A percentile compares a stretch with the other conserved stretches of the same genome.
These are phyloP conservation scores for Psix sp. DNA, from an alignment of 1,140 invertebrate genomes.

Conservation along the genomic window DNA sequence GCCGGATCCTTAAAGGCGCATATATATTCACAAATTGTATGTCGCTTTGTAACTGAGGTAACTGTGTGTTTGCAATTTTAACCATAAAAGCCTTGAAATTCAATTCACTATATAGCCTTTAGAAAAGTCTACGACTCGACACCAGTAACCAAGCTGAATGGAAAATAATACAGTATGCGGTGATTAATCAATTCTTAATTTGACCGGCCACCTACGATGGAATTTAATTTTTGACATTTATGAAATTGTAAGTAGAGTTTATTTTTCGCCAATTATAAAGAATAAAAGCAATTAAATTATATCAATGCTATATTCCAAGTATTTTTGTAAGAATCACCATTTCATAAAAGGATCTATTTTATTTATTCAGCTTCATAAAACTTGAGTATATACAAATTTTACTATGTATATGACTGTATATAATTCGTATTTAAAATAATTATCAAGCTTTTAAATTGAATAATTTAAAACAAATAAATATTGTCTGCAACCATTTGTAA, in stretches of 20 bases:
- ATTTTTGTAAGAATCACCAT: too few species aligned
- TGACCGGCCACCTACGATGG: conserved; percentile 70
- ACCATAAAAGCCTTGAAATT: conserved; percentile 68
- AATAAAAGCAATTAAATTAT: too few species aligned
- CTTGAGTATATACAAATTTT: too few species aligned
- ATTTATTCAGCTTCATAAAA: too few species aligned
- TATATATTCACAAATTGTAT: conserved; percentile 61
- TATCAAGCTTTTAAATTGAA: too few species aligned
- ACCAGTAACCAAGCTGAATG: conserved; percentile 67
- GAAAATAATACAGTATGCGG: conserved; percentile 75
- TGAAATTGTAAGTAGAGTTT: conserved; percentile 3
- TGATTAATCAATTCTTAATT: conserved; percentile 74
- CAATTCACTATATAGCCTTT: conserved; percentile 58
- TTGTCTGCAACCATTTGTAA: too few species aligned
- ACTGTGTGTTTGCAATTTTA: conserved; percentile 69
- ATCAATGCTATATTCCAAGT: too few species aligned
- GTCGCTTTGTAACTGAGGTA: conserved; percentile 67
- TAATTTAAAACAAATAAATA: too few species aligned
- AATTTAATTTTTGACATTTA: conserved; percentile 37
- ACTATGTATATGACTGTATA: too few species aligned
- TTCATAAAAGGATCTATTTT: too few species aligned
- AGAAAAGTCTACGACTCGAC: conserved; percentile 58
- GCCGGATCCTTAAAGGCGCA: conserved; percentile 67
- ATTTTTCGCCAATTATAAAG: too few species aligned
- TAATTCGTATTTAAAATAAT: too few species aligned